These are phyloP conservation scores for Pheosia tremula DNA, from an alignment of 2,888 invertebrate species.

Conservation along the genomic window DNA sequence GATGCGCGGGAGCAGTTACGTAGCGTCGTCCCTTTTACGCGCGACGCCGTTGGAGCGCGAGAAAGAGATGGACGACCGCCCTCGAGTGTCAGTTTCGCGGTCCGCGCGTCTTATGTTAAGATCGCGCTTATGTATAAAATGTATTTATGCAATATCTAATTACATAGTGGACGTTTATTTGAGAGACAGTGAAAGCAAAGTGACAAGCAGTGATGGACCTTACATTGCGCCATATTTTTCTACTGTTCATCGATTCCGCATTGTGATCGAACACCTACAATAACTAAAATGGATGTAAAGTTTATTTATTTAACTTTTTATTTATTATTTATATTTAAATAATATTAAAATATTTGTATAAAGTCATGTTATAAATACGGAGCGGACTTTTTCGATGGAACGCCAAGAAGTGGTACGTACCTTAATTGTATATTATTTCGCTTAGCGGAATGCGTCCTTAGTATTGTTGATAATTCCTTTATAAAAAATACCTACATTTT, in stretches of 20 bases:
- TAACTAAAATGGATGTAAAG: conserved; percentile 56
- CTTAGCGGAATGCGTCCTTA: conserved; percentile 36
- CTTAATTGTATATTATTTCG: conserved; percentile 15
- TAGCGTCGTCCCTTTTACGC: conserved; percentile 26
- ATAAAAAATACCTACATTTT: background rate
- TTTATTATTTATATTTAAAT: conserved; percentile 63
- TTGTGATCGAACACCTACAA: conserved; percentile 61
- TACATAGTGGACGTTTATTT: conserved; percentile 40
- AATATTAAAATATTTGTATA: conserved; percentile 47
- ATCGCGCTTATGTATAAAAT: conserved; percentile 50
- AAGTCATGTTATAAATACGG: conserved; percentile 36
- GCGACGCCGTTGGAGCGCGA: conserved; percentile 20
- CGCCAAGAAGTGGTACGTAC: conserved; percentile 20
- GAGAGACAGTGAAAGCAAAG: conserved; percentile 65
- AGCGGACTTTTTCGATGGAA: conserved; percentile 50
- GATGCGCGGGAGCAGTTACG: conserved; percentile 26
- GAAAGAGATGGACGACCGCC: conserved; percentile 31
- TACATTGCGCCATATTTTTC: conserved; percentile 61
- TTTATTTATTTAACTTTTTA: conserved; percentile 65
- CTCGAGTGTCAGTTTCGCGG: conserved; percentile 32
- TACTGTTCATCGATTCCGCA: conserved; percentile 61
- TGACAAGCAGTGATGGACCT: conserved; percentile 57
- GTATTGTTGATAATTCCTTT: conserved; percentile 20
- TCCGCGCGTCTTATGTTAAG: conserved; percentile 64
- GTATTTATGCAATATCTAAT: conserved; percentile 61